Conservation (phyloP, 2,797 vertebrate genomes). For the Pangasius sanitwongsei region DNA sequence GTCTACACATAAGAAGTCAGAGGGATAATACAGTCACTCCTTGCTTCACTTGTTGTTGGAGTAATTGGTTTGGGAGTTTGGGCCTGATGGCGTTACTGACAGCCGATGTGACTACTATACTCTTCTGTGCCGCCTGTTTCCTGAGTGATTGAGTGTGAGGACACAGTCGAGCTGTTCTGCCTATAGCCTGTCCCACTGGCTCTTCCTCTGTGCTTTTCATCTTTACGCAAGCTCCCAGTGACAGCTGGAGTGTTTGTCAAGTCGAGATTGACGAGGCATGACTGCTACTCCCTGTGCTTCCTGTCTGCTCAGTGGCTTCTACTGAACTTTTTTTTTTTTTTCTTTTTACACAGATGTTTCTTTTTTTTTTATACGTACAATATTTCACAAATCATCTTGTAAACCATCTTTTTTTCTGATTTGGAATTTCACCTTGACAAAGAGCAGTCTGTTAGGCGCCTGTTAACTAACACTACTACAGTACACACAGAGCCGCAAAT, state of each 20-base stretch:
- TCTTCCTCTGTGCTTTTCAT: slow-evolving; percentile 12
- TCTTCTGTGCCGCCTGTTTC: slow-evolving; percentile 1
- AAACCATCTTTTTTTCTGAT: not conserved
- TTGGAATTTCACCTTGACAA: not conserved
- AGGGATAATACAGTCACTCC: not conserved
- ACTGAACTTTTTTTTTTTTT: not conserved
- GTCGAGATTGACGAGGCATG: slow-evolving; percentile 40
- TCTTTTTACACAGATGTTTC: not conserved
- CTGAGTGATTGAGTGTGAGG: slow-evolving; percentile 41
- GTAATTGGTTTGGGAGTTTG: slow-evolving; percentile 42
- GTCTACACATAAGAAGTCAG: not conserved
- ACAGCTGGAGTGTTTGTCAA: slow-evolving; percentile 37
- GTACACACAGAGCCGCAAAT: not conserved
- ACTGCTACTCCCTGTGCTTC: slow-evolving; percentile 23
- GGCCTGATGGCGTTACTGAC: slow-evolving; percentile 8
- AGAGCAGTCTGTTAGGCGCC: not conserved
- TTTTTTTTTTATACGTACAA: not conserved
- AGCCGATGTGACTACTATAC: slow-evolving; percentile 27
- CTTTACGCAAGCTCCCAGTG: slow-evolving; percentile 23
- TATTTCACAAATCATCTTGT: not conserved
- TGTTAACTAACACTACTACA: not conserved
- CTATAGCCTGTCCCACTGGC: slow-evolving; percentile 15
- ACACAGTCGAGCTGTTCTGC: slow-evolving; percentile 28
- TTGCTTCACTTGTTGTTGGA: slow-evolving; percentile 28
- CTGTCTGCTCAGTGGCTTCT: not conserved